phyloP scores from a whole-genome alignment of 2,113 vertebrate genomes.

The Neolamprologus caudopunctatus region DNA sequence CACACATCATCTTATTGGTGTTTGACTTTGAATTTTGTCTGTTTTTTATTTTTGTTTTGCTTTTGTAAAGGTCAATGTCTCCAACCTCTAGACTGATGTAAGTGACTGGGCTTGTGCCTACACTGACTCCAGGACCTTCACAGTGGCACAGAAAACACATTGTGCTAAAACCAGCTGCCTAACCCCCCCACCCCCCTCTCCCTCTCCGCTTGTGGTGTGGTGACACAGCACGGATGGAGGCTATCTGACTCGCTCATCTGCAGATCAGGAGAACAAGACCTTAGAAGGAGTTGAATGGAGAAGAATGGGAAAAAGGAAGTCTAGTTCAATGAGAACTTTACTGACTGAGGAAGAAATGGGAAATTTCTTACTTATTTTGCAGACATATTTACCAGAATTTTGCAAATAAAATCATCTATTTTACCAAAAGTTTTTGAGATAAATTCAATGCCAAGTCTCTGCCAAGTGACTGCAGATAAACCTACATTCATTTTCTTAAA shows the following conservation, averaged over 20 bases:
- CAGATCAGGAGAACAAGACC: constrained; percentile 28
- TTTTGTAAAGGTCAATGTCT: background rate
- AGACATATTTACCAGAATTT: background rate
- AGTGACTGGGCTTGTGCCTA: background rate
- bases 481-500: background rate
- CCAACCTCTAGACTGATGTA: background rate
- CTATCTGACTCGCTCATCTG: constrained; percentile 37
- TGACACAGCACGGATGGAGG: background rate
- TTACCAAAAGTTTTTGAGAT: background rate
- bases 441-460: background rate
- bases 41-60: background rate
- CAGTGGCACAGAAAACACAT: constrained; percentile 43
- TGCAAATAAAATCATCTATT: background rate
- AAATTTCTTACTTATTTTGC: background rate
- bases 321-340: background rate
- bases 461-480: background rate
- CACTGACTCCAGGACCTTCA: background rate
- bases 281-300: background rate
- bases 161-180: constrained; percentile 18
- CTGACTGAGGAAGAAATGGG: background rate
- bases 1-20: background rate
- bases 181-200: background rate
- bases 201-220: background rate
- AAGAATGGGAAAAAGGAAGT: constrained; percentile 15
- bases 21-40: background rate